Evolutionary conservation across 2,797 vertebrate species (phyloP), one percentile per base, ranked within the genome.

Genomic region (Enteromius paludinosus): DNA sequence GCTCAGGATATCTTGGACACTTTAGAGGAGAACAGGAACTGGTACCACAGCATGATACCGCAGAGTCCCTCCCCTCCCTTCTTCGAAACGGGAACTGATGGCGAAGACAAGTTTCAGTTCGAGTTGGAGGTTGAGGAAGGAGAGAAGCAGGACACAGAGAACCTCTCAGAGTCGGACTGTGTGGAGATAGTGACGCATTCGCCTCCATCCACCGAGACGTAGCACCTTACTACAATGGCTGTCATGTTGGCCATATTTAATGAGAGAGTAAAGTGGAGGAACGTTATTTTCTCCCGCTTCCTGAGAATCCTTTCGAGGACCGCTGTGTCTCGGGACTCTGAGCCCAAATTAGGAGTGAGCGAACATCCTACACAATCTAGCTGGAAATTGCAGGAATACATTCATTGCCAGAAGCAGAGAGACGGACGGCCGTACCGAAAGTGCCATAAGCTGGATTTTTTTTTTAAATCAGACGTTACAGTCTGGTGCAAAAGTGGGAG

Each of bases 21-120:
- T 0, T 93, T 99, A 86, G 98, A 99, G 92, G 97, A 99, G 90
- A 99, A 99, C 93, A 95, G 98, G 90, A 99, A 99, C 95, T 99
- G 98, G 98, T 99, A 99, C 93, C 97, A 99, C 92, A 97, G 97
- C 92, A 99, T 98, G 97, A 97, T 99, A 88, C 98, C 97, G 23
- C 97, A 97, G 91, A 99, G 98, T 87, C 98, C 98, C 0, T 99
- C 98, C 12, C 97, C 98, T 77, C 97, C 97, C 0, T 95, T 97
- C 89, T 97, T 97, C 2, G 94, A 95, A 49, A 95, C 93, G 49
- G 93, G 93, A 77, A 96, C 96, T 81, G 96, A 95, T 88, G 94
- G 91, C 70, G 92, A 92, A n/a, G 96, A 95, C 86, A 98, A 97
- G 90, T 99, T 99, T 90, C 96, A 97, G 30, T 99, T 99, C 8